phyloP scores from a whole-genome alignment of 2,888 invertebrate species.

The Lithophane socia region DNA sequence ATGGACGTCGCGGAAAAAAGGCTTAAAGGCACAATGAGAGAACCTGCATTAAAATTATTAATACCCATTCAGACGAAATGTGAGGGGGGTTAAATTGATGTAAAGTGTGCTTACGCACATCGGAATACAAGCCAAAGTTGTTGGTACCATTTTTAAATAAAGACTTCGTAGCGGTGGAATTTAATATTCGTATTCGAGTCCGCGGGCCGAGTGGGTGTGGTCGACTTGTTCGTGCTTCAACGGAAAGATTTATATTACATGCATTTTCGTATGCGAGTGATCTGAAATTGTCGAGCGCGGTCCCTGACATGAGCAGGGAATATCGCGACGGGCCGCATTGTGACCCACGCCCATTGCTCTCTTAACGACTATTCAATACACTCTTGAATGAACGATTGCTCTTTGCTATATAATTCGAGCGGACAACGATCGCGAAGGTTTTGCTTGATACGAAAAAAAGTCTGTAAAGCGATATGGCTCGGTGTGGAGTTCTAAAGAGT shows the following conservation, averaged over 20 bases:
- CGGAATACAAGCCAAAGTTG: constrained; percentile 84
- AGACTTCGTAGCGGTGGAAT: constrained; percentile 86
- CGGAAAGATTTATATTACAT: constrained; percentile 91
- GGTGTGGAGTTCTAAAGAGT: constrained; percentile 75
- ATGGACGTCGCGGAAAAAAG: constrained; percentile 86
- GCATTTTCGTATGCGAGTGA: constrained; percentile 89
- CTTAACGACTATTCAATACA: constrained; percentile 89
- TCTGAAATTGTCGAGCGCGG: constrained; percentile 88
- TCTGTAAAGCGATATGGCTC: constrained; percentile 86
- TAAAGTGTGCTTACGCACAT: constrained; percentile 79
- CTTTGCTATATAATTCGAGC: constrained; percentile 87
- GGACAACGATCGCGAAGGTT: constrained; percentile 81
- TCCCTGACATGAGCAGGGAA: constrained; percentile 68
- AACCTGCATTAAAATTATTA: constrained; percentile 89
- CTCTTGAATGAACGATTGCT: constrained; percentile 89
- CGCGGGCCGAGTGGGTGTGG: constrained; percentile 88
- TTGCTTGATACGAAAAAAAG: constrained; percentile 82
- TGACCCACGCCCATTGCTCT: constrained; percentile 87
- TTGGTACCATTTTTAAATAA: constrained; percentile 82
- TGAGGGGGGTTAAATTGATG: constrained; percentile 52
- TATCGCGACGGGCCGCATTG: constrained; percentile 77
- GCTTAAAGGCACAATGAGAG: constrained; percentile 83
- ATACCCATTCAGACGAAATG: constrained; percentile 84
- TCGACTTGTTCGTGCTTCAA: constrained; percentile 87
- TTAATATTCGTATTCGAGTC: constrained; percentile 89